A percentile compares a stretch with the other conserved stretches of the same genome.
Conservation (phyloP, 2,797 vertebrate genomes). For the Hipposideros larvatus region DNA sequence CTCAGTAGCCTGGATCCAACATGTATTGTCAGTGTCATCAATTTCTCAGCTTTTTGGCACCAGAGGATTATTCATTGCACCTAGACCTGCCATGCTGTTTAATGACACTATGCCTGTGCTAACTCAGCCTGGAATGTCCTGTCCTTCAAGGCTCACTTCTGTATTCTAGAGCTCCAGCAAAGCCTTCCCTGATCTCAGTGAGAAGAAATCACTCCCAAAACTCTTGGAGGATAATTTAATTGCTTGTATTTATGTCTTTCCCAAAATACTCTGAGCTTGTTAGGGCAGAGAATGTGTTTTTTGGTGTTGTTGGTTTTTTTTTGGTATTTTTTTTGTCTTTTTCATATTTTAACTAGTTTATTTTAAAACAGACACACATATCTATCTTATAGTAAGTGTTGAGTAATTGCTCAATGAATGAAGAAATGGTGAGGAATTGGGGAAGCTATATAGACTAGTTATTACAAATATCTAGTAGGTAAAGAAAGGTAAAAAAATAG, state of each 20-base stretch:
- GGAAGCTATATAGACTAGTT: not conserved
- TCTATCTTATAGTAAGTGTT: not conserved
- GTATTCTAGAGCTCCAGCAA: not conserved
- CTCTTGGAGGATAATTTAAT: not conserved
- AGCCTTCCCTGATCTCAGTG: not conserved
- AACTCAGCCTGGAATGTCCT: not conserved
- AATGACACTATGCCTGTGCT: not conserved
- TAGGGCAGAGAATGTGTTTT: not conserved
- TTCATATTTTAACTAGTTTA: not conserved
- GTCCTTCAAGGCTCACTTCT: not conserved
- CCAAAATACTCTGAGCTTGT: not conserved
- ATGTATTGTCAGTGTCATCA: not conserved
- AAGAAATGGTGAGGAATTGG: not conserved
- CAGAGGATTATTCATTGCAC: not conserved
- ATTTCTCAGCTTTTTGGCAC: not conserved
- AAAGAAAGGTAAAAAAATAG: not conserved
- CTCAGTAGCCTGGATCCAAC: not conserved
- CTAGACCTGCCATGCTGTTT: not conserved
- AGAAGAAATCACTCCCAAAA: not conserved
- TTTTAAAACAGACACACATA: not conserved
- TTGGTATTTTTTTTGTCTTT: not conserved
- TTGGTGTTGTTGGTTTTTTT: not conserved
- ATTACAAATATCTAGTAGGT: not conserved
- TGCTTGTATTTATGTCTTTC: not conserved
- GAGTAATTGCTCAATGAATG: not conserved